Evolutionary conservation across 2,888 invertebrate genomes (phyloP).

Genomic region (Petrophora chlorosata): DNA sequence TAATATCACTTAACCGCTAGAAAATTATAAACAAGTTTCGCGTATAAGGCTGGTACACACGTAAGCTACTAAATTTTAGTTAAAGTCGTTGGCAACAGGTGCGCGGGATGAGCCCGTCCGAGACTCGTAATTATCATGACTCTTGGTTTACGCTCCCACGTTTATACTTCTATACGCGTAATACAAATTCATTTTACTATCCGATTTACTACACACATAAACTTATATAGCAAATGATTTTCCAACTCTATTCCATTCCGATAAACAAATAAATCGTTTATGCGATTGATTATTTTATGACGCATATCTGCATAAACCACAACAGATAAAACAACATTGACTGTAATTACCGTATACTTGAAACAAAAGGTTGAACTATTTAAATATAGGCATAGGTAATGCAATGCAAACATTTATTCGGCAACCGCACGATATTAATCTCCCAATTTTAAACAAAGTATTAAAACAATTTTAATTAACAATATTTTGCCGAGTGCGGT

Average conservation of each 20-base stretch:
- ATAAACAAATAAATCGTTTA: slow-evolving; percentile 27
- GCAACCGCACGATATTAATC: slow-evolving; percentile 71
- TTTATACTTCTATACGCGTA: slow-evolving; percentile 27
- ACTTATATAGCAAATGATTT: slow-evolving; percentile 25
- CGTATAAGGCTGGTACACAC: slow-evolving; percentile 67
- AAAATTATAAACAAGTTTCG: slow-evolving; percentile 76
- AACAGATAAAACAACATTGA: slow-evolving; percentile 27
- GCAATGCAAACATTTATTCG: slow-evolving; percentile 63
- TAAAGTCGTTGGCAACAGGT: slow-evolving; percentile 80
- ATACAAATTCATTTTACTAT: slow-evolving; percentile 22
- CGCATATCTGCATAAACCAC: slow-evolving; percentile 31
- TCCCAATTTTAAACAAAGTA: slow-evolving; percentile 60
- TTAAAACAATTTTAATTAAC: slow-evolving; percentile 74
- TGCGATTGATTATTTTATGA: slow-evolving; percentile 31
- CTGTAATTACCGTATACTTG: slow-evolving; percentile 36
- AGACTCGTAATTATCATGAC: slow-evolving; percentile 74
- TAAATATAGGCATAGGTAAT: slow-evolving; percentile 46
- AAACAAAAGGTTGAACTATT: slow-evolving; percentile 43
- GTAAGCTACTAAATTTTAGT: slow-evolving; percentile 79
- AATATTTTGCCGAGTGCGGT: slow-evolving; percentile 52
- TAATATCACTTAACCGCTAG: slow-evolving; percentile 69
- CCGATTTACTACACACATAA: slow-evolving; percentile 24
- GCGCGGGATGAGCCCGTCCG: slow-evolving; percentile 67
- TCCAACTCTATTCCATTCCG: slow-evolving; percentile 18
- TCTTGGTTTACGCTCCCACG: slow-evolving; percentile 48